phyloP scores from a whole-genome alignment of 2,888 invertebrate genomes.

The Teinopalpus imperialis region DNA sequence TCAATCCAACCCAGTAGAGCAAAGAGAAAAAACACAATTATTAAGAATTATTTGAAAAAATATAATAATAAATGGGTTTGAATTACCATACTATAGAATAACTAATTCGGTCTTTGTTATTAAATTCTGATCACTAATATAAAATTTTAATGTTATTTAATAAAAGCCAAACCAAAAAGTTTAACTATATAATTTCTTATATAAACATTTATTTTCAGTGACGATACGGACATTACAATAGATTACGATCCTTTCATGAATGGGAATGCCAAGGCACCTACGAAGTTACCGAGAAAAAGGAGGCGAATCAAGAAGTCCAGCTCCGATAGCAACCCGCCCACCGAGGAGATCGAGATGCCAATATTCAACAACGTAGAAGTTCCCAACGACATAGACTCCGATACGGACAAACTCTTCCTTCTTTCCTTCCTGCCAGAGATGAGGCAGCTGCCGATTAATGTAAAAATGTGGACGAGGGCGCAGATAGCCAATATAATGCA shows the following conservation, averaged over 20 bases:
- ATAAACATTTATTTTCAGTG: constrained; percentile 18
- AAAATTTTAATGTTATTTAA: too few species aligned
- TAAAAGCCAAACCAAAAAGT: too few species aligned
- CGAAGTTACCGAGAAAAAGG: constrained; percentile 38
- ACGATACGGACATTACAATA: not conserved
- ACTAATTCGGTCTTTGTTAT: too few species aligned
- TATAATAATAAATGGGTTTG: too few species aligned
- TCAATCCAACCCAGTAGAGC: too few species aligned
- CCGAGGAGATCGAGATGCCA: constrained; percentile 63
- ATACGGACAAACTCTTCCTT: constrained; percentile 64
- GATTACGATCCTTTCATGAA: constrained; percentile 5
- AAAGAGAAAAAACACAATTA: too few species aligned
- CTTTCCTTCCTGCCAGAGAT: constrained; percentile 71
- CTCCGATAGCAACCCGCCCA: constrained; percentile 37
- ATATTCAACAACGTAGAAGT: constrained; percentile 54
- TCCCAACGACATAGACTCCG: constrained; percentile 45
- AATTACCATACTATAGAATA: too few species aligned
- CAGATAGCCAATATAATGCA: constrained; percentile 74
- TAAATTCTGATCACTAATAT: too few species aligned
- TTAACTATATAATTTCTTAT: not conserved
- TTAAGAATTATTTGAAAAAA: too few species aligned
- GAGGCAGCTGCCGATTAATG: constrained; percentile 60
- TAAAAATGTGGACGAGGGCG: constrained; percentile 74
- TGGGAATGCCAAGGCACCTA: constrained; percentile 15
- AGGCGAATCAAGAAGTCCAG: constrained; percentile 40